Evolutionary conservation across 2,113 vertebrate species (phyloP).

Genomic region (Muntiacus muntjak): DNA sequence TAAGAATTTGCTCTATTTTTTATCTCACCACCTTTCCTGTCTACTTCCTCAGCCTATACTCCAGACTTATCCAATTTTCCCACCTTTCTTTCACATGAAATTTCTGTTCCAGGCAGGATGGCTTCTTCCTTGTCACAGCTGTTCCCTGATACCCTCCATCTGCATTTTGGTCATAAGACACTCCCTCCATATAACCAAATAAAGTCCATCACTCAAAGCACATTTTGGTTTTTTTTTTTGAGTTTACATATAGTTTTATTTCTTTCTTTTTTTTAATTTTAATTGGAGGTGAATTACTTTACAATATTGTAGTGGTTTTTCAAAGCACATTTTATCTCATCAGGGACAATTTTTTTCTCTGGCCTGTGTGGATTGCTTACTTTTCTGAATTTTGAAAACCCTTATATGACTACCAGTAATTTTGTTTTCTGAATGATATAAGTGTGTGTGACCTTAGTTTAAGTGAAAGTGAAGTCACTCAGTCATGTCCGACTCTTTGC

Average conservation of each 20-base stretch:
- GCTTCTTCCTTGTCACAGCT: background rate
- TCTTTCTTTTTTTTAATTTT: background rate
- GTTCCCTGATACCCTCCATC: background rate
- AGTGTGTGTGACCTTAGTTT: background rate
- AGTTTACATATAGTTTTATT: background rate
- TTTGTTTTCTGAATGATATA: background rate
- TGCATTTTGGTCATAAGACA: background rate
- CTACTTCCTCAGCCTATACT: background rate
- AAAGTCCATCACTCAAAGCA: background rate
- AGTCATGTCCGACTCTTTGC: rapidly evolving
- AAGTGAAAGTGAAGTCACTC: background rate
- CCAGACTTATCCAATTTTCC: background rate
- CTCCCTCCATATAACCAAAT: background rate
- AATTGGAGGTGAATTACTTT: background rate
- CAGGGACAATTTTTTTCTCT: background rate
- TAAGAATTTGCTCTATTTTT: background rate
- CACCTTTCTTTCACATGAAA: background rate
- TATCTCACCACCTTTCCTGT: background rate
- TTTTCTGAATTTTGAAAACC: background rate
- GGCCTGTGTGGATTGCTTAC: background rate
- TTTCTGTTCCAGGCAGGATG: background rate
- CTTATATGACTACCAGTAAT: background rate
- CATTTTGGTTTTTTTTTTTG: background rate
- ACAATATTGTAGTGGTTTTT: background rate
- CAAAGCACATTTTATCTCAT: background rate